Base-by-base conservation (phyloP, 1,140 invertebrate genomes). In the Papilio xuthus region DNA sequence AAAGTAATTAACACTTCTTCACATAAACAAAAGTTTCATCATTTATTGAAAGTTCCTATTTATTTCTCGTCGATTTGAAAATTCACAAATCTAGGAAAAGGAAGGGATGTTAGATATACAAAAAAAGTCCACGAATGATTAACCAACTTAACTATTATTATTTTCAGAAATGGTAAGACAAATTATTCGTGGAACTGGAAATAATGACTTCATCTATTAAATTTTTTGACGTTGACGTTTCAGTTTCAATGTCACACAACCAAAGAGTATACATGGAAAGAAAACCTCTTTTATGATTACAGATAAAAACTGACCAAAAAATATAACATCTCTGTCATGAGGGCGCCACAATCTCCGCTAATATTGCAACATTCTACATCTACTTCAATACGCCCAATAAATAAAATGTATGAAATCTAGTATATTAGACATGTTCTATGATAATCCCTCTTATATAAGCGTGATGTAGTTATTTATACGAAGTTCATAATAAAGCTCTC, bases 11-110 rank as follows among this genome's bases (percentile, higher is more conserved):
- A 37, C 44, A 75, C 47, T 32, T 73, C 20, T 73, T 73, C 69
- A 71, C 69, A 71, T 37, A 71, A 71, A 71, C 41, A 37, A 44
- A 71, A 73, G 42, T 73, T 73, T 73, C 71, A 73, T 73, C 23
- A 73, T 73, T 73, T 73, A 50, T 73, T 47, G 13, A 47, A 42
- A n/a, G 42, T 44, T 73, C 20, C 71, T 13, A 28, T 73, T 28
- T 47, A 9, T 73, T 47, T 50, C 42, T 28, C n/a, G 42, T 47
- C 44, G 42, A 73, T 73, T 73, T 73, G 71, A 32, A 47, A 50
- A 50, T 44, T 20, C 44, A 23, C 41, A 50, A 73, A 50, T 73
- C 71, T 50, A 73, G 8, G 42, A 73, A 44, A 73, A 15, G n/a
- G 37, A 47, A 73, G 71, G 41, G 26, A 47, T 15, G 7, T 20